phyloP scores from a whole-genome alignment of 92 coral and sea anemone species.

The Parazoanthus swiftii region DNA sequence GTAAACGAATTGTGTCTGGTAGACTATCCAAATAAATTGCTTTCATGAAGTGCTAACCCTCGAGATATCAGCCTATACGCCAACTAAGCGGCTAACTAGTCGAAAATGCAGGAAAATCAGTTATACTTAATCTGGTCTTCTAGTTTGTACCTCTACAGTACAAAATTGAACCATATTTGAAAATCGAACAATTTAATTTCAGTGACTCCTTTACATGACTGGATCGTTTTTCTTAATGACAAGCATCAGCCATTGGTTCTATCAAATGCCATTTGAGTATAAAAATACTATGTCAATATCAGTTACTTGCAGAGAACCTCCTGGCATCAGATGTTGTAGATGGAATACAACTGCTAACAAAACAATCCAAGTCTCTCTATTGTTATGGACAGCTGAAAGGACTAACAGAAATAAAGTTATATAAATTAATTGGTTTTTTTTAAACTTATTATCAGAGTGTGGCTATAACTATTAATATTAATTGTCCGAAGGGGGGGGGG shows the following conservation, averaged over 20 bases:
- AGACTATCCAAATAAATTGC: too few relatives aligned
- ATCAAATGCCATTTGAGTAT: not conserved
- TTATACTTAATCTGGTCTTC: too few relatives aligned
- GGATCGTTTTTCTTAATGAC: not conserved
- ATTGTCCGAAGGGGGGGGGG: too few relatives aligned
- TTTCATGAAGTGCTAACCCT: too few relatives aligned
- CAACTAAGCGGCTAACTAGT: too few relatives aligned
- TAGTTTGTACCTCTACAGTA: too few relatives aligned
- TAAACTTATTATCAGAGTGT: too few relatives aligned
- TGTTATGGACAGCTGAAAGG: slow-evolving; percentile 57
- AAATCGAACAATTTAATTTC: not conserved
- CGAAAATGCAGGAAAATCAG: too few relatives aligned
- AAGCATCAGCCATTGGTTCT: not conserved
- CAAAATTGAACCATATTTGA: not conserved
- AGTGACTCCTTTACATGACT: too few relatives aligned
- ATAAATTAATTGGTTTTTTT: not conserved
- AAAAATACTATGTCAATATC: not conserved
- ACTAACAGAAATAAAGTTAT: slow-evolving; percentile 45
- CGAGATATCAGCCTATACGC: too few relatives aligned
- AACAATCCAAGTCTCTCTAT: slow-evolving; percentile 59
- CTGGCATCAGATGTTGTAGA: slow-evolving; percentile 54
- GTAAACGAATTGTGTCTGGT: too few relatives aligned
- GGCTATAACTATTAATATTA: too few relatives aligned
- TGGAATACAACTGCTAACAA: slow-evolving; percentile 68
- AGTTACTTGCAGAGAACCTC: slow-evolving; percentile 51